These are phyloP conservation scores for Notothenia rossii DNA, from an alignment of 2,113 vertebrate species.

Conservation along the genomic window DNA sequence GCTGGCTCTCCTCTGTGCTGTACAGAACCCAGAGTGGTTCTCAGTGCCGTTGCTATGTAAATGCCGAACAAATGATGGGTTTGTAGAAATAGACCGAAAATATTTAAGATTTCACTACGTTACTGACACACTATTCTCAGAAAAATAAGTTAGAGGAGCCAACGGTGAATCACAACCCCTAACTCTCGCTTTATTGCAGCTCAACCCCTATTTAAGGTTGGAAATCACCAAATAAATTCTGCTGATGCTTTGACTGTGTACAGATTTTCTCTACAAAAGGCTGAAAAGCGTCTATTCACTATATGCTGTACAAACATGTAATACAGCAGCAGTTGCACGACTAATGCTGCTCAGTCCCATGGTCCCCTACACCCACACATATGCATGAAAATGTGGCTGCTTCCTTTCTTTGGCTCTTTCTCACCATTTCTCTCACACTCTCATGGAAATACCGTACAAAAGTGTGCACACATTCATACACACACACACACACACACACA, in stretches of 20 bases:
- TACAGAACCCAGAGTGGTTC: conserved; percentile 53
- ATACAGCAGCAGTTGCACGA: conserved; percentile 33
- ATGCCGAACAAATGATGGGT: conserved; percentile 69
- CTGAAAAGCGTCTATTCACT: conserved; percentile 16
- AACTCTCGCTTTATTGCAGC: neutral
- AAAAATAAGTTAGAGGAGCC: neutral
- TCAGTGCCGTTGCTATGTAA: conserved; percentile 70
- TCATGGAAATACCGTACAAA: neutral
- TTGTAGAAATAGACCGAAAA: conserved; percentile 48
- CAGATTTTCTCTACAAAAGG: conserved; percentile 9
- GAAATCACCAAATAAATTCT: conserved; percentile 13
- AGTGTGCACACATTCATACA: conserved; percentile 7
- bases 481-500: conserved; percentile 10
- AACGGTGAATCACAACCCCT: neutral
- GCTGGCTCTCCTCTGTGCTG: conserved; percentile 49
- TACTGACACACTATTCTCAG: neutral
- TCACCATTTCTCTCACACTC: conserved; percentile 9
- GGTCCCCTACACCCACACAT: conserved; percentile 43
- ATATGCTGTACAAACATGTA: conserved; percentile 33
- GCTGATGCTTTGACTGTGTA: conserved; percentile 2
- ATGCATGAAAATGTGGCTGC: conserved; percentile 19
- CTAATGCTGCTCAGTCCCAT: conserved; percentile 41
- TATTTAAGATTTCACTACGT: conserved; percentile 26
- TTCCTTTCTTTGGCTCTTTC: conserved; percentile 40
- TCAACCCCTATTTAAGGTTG: neutral